Base-by-base conservation (phyloP, 1,140 invertebrate genomes). In the Liolophura sinensis region DNA sequence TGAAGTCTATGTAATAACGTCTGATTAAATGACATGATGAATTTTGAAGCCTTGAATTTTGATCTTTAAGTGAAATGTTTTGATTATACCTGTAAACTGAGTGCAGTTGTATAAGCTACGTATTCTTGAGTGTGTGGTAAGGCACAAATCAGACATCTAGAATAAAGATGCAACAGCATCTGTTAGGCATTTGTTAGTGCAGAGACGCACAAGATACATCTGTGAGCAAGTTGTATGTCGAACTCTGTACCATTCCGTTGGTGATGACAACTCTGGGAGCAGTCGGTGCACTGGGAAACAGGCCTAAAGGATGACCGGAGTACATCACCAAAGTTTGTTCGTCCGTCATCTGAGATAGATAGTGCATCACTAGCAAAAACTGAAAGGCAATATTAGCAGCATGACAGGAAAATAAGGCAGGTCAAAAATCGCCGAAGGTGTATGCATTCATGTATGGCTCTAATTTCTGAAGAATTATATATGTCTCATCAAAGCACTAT, bases 241-340 rank as follows among this genome's bases (percentile, higher is more conserved):
- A 60, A 20, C 22, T 24, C 63, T 77, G 67, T 69, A 88, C 88
- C 89, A 91, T 90, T 61, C 90, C 90, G 79, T 91, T 91, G 25
- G 89, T 90, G 62, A 91, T 89, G 49, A 91, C 85, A n/a, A 89
- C 73, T 67, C 89, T 80, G n/a, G 90, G 90, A 4, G 87, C 80
- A 5, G 66, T 62, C 12, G 75, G 58, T 40, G 68, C 73, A 51
- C 85, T 89, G 12, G 90, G 90, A 75, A 90, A 91, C 1, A 91
- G 78, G 6, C 89, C 90, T 56, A 89, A 70, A 6, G 90, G 90
- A 76, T 91, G 90, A 15, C 90, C 90, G 4, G 90, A 91, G 73
- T 89, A 90, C 85, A 91, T 85, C 4, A 88, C 86, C 59, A 91
- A 79, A 0, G 89, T 90, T 76, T 91, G 90, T 7, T 87, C 83